phyloP scores from a whole-genome alignment of 2,888 invertebrate genomes.

The Stenotaenia linearis region DNA sequence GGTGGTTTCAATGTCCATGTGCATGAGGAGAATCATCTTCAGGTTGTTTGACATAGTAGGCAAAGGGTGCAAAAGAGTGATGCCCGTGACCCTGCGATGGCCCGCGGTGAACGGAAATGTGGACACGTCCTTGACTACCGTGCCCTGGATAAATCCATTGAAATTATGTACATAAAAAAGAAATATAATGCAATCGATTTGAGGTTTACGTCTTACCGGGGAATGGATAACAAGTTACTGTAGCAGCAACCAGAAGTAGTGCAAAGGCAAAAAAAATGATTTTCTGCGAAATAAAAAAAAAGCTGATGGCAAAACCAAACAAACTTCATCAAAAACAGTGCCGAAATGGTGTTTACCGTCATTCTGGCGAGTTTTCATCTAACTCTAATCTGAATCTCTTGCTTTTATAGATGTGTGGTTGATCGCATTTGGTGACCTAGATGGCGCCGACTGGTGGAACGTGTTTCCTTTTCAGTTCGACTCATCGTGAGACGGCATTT shows the following conservation, averaged over 20 bases:
- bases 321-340: neutral
- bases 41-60: constrained; percentile 37
- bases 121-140: constrained; percentile 28
- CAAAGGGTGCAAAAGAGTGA: constrained; percentile 36
- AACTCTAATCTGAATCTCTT: neutral
- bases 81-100: constrained; percentile 36
- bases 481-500: constrained; percentile 6
- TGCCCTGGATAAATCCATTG: neutral
- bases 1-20: neutral
- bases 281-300: neutral
- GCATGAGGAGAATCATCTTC: constrained; percentile 33
- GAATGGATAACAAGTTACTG: neutral
- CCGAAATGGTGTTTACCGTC: constrained; percentile 1
- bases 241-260: neutral
- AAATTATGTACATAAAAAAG: neutral
- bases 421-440: constrained; percentile 24
- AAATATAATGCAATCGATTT: neutral
- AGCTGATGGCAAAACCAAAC: neutral
- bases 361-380: neutral
- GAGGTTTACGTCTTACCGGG: neutral
- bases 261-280: neutral
- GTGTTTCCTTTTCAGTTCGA: neutral
- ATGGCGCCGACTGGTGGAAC: constrained; percentile 13
- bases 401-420: constrained; percentile 3
- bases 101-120: constrained; percentile 36